Percentiles rank a stretch among this genome's conserved stretches.
These are phyloP conservation scores for Empis stercorea DNA, from an alignment of 2,888 invertebrate genomes.

Conservation along the genomic window DNA sequence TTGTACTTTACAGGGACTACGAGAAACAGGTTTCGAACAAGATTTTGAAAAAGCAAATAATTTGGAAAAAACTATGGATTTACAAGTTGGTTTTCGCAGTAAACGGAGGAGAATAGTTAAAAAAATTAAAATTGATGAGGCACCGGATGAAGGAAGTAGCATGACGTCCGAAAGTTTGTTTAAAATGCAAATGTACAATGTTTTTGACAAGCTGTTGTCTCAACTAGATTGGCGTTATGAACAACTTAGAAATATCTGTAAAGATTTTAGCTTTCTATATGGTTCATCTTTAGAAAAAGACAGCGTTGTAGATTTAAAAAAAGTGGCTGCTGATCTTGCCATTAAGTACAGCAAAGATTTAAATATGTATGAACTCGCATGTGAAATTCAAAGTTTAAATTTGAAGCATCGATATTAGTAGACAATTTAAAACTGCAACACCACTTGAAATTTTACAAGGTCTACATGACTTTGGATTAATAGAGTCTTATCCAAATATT, in stretches of 20 bases:
- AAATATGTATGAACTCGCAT: background rate
- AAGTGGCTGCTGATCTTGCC: background rate
- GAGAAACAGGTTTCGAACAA: background rate
- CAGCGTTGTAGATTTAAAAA: background rate
- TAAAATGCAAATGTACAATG: background rate
- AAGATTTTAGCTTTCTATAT: background rate
- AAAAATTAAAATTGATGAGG: background rate
- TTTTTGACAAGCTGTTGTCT: background rate
- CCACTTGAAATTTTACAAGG: background rate
- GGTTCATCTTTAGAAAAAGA: background rate
- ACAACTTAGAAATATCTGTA: background rate
- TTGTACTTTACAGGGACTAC: background rate
- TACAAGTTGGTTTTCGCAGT: background rate
- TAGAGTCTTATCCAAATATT: constrained; percentile 1
- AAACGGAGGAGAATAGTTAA: background rate
- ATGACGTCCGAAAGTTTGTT: background rate
- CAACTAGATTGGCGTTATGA: background rate
- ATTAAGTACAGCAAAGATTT: background rate
- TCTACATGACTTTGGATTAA: background rate
- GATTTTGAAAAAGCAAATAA: background rate
- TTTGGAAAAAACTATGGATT: background rate
- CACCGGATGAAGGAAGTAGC: background rate
- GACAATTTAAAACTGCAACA: background rate
- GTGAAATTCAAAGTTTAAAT: background rate
- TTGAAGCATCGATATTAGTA: background rate